Evolutionary conservation across 1,140 invertebrate species (phyloP), one percentile per base, ranked within the genome.

Genomic region (Drosophila sproati): DNA sequence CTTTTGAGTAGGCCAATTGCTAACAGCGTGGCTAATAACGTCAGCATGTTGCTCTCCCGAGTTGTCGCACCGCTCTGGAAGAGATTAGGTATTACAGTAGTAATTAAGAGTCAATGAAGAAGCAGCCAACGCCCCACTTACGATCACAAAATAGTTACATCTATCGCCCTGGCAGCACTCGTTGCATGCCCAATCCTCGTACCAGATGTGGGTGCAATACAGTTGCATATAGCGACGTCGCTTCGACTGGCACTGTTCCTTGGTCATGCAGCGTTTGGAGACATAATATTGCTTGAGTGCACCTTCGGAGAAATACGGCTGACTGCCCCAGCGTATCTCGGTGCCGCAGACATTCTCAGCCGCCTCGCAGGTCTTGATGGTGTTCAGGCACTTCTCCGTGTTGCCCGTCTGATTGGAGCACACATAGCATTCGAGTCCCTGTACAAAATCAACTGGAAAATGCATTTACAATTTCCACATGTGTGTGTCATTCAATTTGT

Each of bases 91-190:
- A 5, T 29, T 70, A 6, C 52, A 31, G 32, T 29, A 7, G 3
- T 5, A 6, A 5, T 2, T 5, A 3, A 4, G 0, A 3, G 5
- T 4, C 0, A 4, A 54, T 5, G 4, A 34, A 20, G 20, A 3
- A 34, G 5, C 1, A n/a, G 39, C 4, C 63, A 20, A 51, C 28
- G n/a, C 41, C 35, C 10, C 77, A 95, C 97, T 97, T 94, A 99
- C 98, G 89, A 99, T 98, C 31, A 98, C 96, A 93, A 96, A 99
- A 93, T 98, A 99, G 93, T 99, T 99, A 93, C 98, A 99, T 67
- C 97, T 94, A 93, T 99, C 98, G 48, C 98, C 98, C 88, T 96
- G 96, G 93, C 98, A 99, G 93, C 98, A 99, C 93, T 99, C 98
- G 0, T 97, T 96, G 94, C 98, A 99, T 72, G 96, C 95, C 98